phyloP scores from a whole-genome alignment of 2,888 invertebrate species.

The Clostera curtula region DNA sequence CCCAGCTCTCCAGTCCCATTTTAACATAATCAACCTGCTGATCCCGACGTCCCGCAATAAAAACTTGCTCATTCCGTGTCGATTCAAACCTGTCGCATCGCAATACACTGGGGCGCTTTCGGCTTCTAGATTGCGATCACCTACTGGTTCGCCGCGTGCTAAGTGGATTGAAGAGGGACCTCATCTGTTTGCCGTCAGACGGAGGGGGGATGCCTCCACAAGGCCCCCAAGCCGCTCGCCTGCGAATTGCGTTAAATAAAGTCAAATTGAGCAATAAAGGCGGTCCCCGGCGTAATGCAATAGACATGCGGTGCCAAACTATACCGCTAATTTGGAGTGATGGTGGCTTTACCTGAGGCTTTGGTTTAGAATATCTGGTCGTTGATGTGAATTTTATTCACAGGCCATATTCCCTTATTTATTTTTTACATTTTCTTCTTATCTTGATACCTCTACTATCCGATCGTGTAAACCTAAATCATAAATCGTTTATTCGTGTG shows the following conservation, averaged over 20 bases:
- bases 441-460: no score
- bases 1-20: no score
- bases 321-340: slow-evolving; percentile 52
- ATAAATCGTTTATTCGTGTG: no score
- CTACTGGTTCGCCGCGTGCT: slow-evolving; percentile 56
- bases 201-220: slow-evolving; percentile 27
- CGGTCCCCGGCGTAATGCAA: slow-evolving; percentile 65
- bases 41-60: no score
- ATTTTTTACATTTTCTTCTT: no score
- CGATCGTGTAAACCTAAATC: no score
- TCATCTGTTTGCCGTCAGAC: slow-evolving; percentile 68
- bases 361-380: no score
- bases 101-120: slow-evolving; percentile 37
- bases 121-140: slow-evolving; percentile 52
- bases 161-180: slow-evolving; percentile 72
- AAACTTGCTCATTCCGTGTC: slow-evolving; percentile 17
- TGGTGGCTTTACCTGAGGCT: slow-evolving; percentile 15
- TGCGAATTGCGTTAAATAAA: slow-evolving; percentile 69
- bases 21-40: no score
- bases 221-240: slow-evolving; percentile 25
- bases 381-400: no score
- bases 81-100: slow-evolving; percentile 17
- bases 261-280: slow-evolving; percentile 76
- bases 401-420: no score
- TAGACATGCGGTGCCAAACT: slow-evolving; percentile 48